phyloP scores from a whole-genome alignment of 2,797 vertebrate genomes.

The Alosa sapidissima region DNA sequence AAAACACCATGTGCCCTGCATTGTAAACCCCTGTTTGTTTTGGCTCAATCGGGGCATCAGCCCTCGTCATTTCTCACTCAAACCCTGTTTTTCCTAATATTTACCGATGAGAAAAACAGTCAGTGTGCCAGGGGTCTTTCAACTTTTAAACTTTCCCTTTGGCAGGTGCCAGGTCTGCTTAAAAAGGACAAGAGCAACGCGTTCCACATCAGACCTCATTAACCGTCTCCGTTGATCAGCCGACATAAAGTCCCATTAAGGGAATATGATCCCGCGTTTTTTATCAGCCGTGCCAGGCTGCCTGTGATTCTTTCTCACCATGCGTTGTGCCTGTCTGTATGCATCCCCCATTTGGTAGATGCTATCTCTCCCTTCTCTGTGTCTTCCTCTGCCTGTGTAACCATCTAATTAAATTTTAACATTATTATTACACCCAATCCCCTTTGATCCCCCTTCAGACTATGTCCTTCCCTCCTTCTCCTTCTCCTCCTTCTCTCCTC shows the following conservation, averaged over 20 bases:
- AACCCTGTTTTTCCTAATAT: background rate
- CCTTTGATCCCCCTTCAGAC: constrained; percentile 49
- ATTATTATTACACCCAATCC: constrained; percentile 41
- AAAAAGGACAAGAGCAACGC: background rate
- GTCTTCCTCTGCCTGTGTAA: constrained; percentile 31
- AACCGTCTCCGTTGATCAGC: background rate
- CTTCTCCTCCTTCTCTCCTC: constrained; percentile 38
- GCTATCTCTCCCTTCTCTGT: constrained; percentile 30
- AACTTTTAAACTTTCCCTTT: background rate
- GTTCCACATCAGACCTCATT: background rate
- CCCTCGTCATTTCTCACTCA: background rate
- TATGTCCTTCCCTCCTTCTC: constrained; percentile 40
- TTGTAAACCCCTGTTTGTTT: background rate
- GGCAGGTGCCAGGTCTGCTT: background rate
- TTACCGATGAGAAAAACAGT: background rate
- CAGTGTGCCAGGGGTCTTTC: background rate
- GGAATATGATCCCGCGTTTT: background rate
- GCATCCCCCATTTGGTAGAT: constrained; percentile 9
- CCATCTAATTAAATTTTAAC: constrained; percentile 43
- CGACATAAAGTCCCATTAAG: background rate
- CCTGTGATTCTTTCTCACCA: background rate
- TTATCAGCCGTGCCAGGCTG: background rate
- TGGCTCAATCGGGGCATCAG: background rate
- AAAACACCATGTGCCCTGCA: background rate
- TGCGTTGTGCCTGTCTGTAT: background rate